Evolutionary conservation across 2,797 vertebrate genomes (phyloP).

Genomic region (Champsocephalus gunnari): DNA sequence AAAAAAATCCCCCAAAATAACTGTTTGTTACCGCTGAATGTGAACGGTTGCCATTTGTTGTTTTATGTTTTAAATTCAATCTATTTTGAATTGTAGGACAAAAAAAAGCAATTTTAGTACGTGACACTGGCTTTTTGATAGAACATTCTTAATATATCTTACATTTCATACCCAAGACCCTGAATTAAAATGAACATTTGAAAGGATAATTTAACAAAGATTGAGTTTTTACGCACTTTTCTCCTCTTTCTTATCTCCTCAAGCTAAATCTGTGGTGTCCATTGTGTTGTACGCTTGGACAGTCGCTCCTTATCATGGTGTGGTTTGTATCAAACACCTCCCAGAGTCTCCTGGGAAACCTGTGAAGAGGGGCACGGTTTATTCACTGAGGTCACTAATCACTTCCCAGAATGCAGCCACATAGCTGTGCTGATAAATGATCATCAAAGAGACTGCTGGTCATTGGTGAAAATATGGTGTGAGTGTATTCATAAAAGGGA

Average conservation of each 20-base stretch:
- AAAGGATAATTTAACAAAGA: background rate
- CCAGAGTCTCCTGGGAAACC: slow-evolving; percentile 19
- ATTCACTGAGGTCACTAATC: slow-evolving; percentile 46
- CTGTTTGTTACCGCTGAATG: background rate
- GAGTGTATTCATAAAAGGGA: slow-evolving; percentile 36
- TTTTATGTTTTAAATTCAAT: background rate
- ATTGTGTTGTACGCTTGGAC: background rate
- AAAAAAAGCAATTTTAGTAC: background rate
- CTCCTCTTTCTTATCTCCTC: background rate
- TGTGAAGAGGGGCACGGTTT: slow-evolving; percentile 7
- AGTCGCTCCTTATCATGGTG: background rate
- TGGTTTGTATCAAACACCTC: slow-evolving; percentile 7
- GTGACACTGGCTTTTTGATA: too few relatives aligned
- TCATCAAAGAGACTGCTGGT: background rate
- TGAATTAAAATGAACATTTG: background rate
- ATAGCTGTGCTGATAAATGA: slow-evolving; percentile 31
- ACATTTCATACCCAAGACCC: background rate
- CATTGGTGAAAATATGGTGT: too few relatives aligned
- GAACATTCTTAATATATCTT: background rate
- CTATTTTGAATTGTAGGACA: background rate
- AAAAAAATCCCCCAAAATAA: background rate
- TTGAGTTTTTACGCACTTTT: background rate
- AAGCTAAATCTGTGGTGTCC: background rate
- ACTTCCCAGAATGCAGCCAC: slow-evolving; percentile 37
- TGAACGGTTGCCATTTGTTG: background rate